These are phyloP conservation scores for Anoplopoma fimbria DNA, from an alignment of 2,113 vertebrate genomes.

Conservation along the genomic window DNA sequence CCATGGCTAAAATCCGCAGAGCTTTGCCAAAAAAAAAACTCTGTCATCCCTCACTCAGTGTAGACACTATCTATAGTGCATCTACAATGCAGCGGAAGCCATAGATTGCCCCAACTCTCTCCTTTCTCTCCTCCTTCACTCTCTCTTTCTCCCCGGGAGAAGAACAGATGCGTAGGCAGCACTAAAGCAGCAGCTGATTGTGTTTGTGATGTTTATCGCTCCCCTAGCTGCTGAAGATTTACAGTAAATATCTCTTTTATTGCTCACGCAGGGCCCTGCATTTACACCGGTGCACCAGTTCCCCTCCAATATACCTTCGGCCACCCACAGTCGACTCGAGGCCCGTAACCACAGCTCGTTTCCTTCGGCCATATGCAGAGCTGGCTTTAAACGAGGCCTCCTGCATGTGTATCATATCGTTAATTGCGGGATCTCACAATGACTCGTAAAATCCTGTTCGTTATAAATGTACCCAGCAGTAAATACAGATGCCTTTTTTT, in stretches of 20 bases:
- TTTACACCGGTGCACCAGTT: constrained; percentile 55
- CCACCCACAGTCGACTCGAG: constrained; percentile 59
- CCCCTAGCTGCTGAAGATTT: constrained; percentile 78
- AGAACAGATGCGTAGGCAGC: constrained; percentile 78
- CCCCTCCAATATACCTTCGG: constrained; percentile 31
- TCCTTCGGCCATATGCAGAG: constrained; percentile 58
- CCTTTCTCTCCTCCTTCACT: constrained; percentile 5
- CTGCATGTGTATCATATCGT: constrained; percentile 45
- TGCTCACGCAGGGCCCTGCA: constrained; percentile 61
- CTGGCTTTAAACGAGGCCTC: constrained; percentile 54
- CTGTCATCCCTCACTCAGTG: neutral
- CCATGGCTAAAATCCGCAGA: neutral
- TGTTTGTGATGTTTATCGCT: constrained; percentile 82
- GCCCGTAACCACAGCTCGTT: constrained; percentile 58
- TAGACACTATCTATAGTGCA: neutral
- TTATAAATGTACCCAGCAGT: constrained; percentile 37
- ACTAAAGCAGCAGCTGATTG: constrained; percentile 79
- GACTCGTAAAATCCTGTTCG: constrained; percentile 34
- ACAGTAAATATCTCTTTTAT: constrained; percentile 83
- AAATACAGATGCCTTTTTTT: constrained; percentile 40
- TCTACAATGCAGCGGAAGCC: constrained; percentile 24
- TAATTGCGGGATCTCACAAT: constrained; percentile 44
- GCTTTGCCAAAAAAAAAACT: neutral
- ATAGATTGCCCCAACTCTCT: constrained; percentile 15
- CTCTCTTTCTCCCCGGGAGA: constrained; percentile 50